Evolutionary conservation across 1,140 invertebrate genomes (phyloP).

Genomic region (Venustaconcha ellipsiformis): DNA sequence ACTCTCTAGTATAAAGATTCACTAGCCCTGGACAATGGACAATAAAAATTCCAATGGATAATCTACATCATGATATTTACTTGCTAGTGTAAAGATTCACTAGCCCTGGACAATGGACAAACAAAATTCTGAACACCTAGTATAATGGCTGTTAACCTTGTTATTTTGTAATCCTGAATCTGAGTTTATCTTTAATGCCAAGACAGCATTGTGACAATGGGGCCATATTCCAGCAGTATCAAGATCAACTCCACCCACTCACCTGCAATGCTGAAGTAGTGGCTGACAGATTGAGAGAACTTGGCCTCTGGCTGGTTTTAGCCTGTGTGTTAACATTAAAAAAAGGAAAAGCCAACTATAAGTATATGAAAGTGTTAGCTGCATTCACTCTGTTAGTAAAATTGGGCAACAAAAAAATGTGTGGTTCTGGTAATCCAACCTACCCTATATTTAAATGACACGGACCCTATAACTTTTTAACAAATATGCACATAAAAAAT

Average conservation of each 20-base stretch:
- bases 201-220: background rate
- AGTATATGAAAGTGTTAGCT: too few species aligned
- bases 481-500: too few species aligned
- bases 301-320: conserved; percentile 60
- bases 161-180: background rate
- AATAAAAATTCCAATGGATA: too few species aligned
- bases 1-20: too few species aligned
- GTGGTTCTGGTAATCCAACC: too few species aligned
- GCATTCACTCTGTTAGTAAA: too few species aligned
- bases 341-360: too few species aligned
- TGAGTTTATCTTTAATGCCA: background rate
- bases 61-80: background rate
- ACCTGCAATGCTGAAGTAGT: conserved; percentile 65
- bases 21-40: too few species aligned
- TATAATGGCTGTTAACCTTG: background rate
- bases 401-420: too few species aligned
- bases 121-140: background rate
- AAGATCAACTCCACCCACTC: conserved; percentile 27
- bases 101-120: background rate
- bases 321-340: conserved; percentile 5
- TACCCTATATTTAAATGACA: too few species aligned
- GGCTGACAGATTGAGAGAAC: conserved; percentile 58
- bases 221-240: background rate
- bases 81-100: background rate
- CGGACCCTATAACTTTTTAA: too few species aligned